Evolutionary conservation across 2,113 vertebrate genomes (phyloP), one percentile per base, ranked within the genome.

Genomic region (Pavo muticus): DNA sequence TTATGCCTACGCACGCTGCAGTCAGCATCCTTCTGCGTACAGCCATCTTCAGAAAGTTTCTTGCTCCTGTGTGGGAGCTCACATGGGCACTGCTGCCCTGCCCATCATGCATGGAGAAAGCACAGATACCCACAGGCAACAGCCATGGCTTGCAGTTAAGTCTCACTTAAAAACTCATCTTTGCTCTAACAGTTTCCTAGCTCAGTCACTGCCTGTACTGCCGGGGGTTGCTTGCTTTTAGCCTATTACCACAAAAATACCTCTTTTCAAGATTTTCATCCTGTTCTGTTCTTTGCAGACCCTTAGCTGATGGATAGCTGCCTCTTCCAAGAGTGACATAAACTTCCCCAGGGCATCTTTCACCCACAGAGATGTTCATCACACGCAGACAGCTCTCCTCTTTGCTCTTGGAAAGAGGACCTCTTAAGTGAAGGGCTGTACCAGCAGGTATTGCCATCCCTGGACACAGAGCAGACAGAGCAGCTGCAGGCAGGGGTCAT

Each of bases 1-100:
- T 93, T 94, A 86, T 37, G 65, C 94, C 91, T 61, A 91, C 65
- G 1, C 82, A 83, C 40, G 85, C 88, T 42, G 67, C 24, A 92
- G 74, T 87, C 84, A 76, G 67, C 90, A 91, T 71, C 87, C 82
- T 90, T 87, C 64, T 57, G 69, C 1, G 1, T 52, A 50, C 29
- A 83, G 72, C 32, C 80, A n/a, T 68, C 72, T 94, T 74, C 78
- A 64, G 69, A 74, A 82, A 61, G 35, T n/a, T 71, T 68, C 69
- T 9, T 29, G 11, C 25, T 68, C 35, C 15, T 6, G 1, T 39
- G 64, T 7, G 25, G 52, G 6, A 74, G 16, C 23, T 65, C 0
- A 0, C 0, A 0, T 15, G 32, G 35, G 5, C 12, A 13, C 39
- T 94, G 40, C 39, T 25, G 39, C 20, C 6, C 12, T 39, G 39